A percentile compares a stretch with the other conserved stretches of the same genome.
Evolutionary conservation across 2,113 vertebrate species (phyloP).

Genomic region (Callionymus lyra): DNA sequence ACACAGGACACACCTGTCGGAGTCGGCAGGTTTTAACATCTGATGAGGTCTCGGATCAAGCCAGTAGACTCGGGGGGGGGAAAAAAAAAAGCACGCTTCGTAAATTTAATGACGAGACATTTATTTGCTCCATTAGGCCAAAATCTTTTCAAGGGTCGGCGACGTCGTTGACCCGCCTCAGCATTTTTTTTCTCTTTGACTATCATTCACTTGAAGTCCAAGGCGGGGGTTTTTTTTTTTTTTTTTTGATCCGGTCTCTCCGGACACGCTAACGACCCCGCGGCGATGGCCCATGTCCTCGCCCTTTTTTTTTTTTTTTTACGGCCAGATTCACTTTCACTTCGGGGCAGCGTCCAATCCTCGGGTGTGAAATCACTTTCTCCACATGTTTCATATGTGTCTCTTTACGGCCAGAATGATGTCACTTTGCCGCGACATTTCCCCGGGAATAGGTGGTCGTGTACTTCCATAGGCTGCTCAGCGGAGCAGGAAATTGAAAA

Average conservation of each 20-base stretch:
- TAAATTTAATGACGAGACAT: slow-evolving; percentile 34
- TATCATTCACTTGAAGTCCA: slow-evolving; percentile 37
- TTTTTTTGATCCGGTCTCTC: too few species aligned
- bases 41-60: slow-evolving; percentile 38
- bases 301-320: too few species aligned
- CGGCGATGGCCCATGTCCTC: slow-evolving; percentile 12
- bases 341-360: slow-evolving; percentile 22
- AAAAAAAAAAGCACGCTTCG: slow-evolving; percentile 22
- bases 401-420: slow-evolving; percentile 25
- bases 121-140: slow-evolving; percentile 46
- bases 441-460: slow-evolving; percentile 35
- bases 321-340: slow-evolving; percentile 16
- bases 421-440: slow-evolving; percentile 43
- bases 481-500: slow-evolving; percentile 65
- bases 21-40: slow-evolving; percentile 22
- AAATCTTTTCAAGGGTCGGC: slow-evolving; percentile 33
- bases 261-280: slow-evolving; percentile 13
- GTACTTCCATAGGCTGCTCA: slow-evolving; percentile 43
- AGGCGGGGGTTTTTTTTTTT: too few species aligned
- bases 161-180: slow-evolving; percentile 33
- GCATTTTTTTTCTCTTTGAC: slow-evolving; percentile 26
- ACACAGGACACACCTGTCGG: slow-evolving; percentile 50
- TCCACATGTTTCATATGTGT: slow-evolving; percentile 20
- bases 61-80: slow-evolving; percentile 42
- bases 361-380: slow-evolving; percentile 18